A percentile compares a stretch with the other conserved stretches of the same genome.
phyloP scores from a whole-genome alignment of 2,888 invertebrate genomes.

The Chalcis sispes region DNA sequence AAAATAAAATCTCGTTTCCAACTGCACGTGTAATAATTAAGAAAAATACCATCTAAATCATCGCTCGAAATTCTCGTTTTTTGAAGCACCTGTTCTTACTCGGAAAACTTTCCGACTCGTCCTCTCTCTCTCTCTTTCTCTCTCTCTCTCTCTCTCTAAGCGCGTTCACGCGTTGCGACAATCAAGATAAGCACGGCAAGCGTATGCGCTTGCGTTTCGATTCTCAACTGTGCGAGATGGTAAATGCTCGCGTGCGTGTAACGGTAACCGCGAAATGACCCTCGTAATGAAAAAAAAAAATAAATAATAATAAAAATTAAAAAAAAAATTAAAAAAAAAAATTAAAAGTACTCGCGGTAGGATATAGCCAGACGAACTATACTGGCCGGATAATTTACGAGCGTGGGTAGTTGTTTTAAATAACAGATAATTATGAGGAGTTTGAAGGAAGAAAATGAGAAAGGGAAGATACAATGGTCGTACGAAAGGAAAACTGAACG shows the following conservation, averaged over 20 bases:
- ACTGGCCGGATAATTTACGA: neutral
- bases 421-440: constrained; percentile 10
- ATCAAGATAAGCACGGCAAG: neutral
- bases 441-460: too few relatives aligned
- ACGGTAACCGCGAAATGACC: constrained; percentile 33
- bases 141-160: neutral
- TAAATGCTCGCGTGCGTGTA: neutral
- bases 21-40: too few relatives aligned
- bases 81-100: too few relatives aligned
- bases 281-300: constrained; percentile 2
- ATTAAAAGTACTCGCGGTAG: too few relatives aligned
- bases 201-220: neutral
- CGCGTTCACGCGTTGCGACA: neutral
- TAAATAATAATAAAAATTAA: too few relatives aligned
- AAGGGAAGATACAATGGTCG: neutral
- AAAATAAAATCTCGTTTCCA: too few relatives aligned
- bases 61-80: too few relatives aligned
- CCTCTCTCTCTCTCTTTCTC: too few relatives aligned
- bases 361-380: constrained; percentile 1
- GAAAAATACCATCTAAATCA: too few relatives aligned
- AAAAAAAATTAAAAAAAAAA: too few relatives aligned
- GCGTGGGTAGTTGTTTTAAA: constrained; percentile 9
- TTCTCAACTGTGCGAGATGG: too few relatives aligned
- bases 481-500: constrained; percentile 13
- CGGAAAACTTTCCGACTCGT: too few relatives aligned